Evolutionary conservation across 2,888 invertebrate genomes (phyloP).

Genomic region (Athrips mouffetella): DNA sequence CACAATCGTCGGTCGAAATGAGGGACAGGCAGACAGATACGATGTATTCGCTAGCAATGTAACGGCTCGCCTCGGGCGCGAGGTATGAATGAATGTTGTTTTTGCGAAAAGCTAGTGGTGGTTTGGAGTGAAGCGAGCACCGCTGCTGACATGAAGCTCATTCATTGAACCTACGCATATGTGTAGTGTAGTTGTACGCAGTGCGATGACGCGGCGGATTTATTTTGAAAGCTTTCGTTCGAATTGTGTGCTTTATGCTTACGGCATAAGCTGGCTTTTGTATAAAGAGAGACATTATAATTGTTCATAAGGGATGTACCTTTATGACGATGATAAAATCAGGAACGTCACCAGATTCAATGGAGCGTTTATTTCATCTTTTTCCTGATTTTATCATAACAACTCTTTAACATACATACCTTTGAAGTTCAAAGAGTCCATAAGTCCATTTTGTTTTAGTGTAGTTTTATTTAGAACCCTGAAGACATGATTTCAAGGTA

Average conservation of each 20-base stretch:
- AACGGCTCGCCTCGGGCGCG: background rate
- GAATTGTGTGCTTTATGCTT: background rate
- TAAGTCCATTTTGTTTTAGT: too few relatives aligned
- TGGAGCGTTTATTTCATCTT: too few relatives aligned
- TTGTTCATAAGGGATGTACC: too few relatives aligned
- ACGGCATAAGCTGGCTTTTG: too few relatives aligned
- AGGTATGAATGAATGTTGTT: constrained; percentile 30
- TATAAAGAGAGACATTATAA: too few relatives aligned
- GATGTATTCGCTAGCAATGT: background rate
- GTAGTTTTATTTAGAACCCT: too few relatives aligned
- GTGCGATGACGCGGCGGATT: background rate
- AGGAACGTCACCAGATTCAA: too few relatives aligned
- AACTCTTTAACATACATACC: too few relatives aligned
- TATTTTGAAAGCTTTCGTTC: constrained; percentile 1
- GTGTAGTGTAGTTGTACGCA: background rate
- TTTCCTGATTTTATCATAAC: too few relatives aligned
- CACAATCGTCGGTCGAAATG: constrained; percentile 2
- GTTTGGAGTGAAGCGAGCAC: constrained; percentile 18
- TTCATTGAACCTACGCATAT: constrained; percentile 27
- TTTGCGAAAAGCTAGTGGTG: constrained; percentile 23
- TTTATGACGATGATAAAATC: too few relatives aligned
- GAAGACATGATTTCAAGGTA: too few relatives aligned
- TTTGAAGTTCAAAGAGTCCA: too few relatives aligned
- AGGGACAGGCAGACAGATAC: background rate
- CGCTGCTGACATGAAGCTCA: constrained; percentile 24